phyloP scores from a whole-genome alignment of 2,113 vertebrate genomes.

The Antechinus flavipes region DNA sequence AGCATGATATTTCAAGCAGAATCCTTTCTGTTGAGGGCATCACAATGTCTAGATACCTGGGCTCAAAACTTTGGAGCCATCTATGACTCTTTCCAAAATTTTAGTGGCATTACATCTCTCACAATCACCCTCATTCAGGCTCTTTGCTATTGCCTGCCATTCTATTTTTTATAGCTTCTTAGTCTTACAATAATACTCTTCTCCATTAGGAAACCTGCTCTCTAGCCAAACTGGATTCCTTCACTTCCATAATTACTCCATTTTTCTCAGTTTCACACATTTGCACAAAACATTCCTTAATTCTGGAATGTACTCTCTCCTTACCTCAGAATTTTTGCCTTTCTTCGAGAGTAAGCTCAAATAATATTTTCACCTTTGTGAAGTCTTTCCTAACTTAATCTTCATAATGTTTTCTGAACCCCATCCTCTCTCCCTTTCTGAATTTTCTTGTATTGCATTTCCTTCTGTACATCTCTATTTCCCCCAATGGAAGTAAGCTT shows the following conservation, averaged over 20 bases:
- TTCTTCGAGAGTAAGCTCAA: not conserved
- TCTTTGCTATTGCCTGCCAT: not conserved
- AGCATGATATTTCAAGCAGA: slow-evolving; percentile 45
- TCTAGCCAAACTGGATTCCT: not conserved
- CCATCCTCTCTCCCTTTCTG: too few relatives aligned
- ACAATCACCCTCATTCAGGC: not conserved
- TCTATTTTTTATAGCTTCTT: too few relatives aligned
- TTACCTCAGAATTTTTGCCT: not conserved
- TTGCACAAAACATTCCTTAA: not conserved
- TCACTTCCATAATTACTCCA: not conserved
- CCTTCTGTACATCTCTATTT: not conserved
- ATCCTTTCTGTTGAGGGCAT: not conserved
- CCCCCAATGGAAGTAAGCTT: not conserved
- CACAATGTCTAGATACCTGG: not conserved
- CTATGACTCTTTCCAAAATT: not conserved
- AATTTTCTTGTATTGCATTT: not conserved
- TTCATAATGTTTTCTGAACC: not conserved
- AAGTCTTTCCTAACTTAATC: not conserved
- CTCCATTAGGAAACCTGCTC: not conserved
- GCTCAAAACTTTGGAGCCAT: not conserved
- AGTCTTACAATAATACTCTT: not conserved
- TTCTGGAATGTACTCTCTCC: too few relatives aligned
- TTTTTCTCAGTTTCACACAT: not conserved
- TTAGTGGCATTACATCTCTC: not conserved
- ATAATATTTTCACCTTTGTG: not conserved